Evolutionary conservation across 1,140 invertebrate species (phyloP).

Genomic region (Berghia stephanieae): DNA sequence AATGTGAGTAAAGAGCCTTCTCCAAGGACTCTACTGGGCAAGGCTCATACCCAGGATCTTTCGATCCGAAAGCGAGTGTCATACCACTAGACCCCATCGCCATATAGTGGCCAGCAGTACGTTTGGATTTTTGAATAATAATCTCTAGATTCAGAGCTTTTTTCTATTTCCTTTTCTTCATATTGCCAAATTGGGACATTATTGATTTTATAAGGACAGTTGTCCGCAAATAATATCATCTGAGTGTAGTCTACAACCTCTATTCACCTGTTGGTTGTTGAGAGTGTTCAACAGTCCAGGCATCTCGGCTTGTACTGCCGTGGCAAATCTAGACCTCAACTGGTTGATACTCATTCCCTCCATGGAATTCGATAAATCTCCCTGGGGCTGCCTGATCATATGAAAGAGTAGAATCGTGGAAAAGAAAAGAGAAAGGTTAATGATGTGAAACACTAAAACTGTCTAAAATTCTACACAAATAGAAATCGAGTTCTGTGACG

Average conservation of each 20-base stretch:
- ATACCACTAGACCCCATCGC: too few species aligned
- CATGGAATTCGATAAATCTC: too few species aligned
- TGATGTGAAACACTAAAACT: not conserved
- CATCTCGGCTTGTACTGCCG: constrained; percentile 17
- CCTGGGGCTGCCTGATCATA: too few species aligned
- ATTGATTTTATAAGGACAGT: too few species aligned
- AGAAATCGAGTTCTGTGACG: too few species aligned
- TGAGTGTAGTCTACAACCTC: not conserved
- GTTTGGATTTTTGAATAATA: not conserved
- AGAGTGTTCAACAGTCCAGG: constrained; percentile 2
- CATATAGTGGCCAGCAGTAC: too few species aligned
- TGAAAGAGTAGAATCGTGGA: not conserved
- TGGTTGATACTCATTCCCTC: too few species aligned
- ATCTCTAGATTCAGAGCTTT: not conserved
- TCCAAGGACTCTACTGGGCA: too few species aligned
- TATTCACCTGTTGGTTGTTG: not conserved
- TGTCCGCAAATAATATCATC: too few species aligned
- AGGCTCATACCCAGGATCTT: too few species aligned
- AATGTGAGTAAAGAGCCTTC: too few species aligned
- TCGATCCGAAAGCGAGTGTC: too few species aligned
- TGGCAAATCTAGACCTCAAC: constrained; percentile 22
- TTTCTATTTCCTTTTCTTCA: not conserved
- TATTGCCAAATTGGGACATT: not conserved
- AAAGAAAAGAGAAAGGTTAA: not conserved
- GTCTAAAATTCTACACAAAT: not conserved